Base-by-base conservation (phyloP, 2,797 vertebrate species). In the Typhlichthys eigenmanni region DNA sequence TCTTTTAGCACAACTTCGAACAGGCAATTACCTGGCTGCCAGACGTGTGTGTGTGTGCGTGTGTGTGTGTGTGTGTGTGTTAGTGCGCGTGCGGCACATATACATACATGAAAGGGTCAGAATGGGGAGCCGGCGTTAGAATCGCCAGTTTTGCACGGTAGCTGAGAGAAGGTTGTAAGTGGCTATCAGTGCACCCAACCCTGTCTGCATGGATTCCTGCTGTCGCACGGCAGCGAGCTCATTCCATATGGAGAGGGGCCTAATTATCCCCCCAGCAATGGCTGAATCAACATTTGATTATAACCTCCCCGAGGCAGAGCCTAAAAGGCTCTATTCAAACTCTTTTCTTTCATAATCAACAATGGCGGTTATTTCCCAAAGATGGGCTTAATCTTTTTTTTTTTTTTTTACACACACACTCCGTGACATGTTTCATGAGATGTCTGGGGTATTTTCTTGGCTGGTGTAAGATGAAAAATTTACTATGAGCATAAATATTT, bases 201-300 rank as follows among this genome's bases (percentile, higher is more conserved):
- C 88, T 87, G 84, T 87, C 84, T 87, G 81, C 85, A 89, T 88
- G 76, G 87, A 86, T 85, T 82, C 82, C 85, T 84, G 79, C 80
- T 80, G 87, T 85, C 83, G 80, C 81, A 79, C 83, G 69, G 50
- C 74, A 81, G 84, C 81, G 71, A 82, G 84, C 83, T 82, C 73
- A 77, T 78, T 85, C 89, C 87, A 84, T 82, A 87, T 89, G 84
- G 88, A 91, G 86, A 89, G 80, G 78, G 78, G 83, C 80, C 89
- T 92, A 91, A 93, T 93, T 92, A 92, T 89, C 86, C 83, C 24
- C 76, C 80, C 84, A 77, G 83, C 85, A 82, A 87, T 80, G 84
- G 83, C 84, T 88, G 89, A 93, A 92, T 92, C 92, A 92, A 92
- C 91, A 93, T 90, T 88, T 92, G 92, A 93, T 92, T 91, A 91